Conservation (phyloP, 2,888 invertebrate genomes). For the Deilephila elpenor region DNA sequence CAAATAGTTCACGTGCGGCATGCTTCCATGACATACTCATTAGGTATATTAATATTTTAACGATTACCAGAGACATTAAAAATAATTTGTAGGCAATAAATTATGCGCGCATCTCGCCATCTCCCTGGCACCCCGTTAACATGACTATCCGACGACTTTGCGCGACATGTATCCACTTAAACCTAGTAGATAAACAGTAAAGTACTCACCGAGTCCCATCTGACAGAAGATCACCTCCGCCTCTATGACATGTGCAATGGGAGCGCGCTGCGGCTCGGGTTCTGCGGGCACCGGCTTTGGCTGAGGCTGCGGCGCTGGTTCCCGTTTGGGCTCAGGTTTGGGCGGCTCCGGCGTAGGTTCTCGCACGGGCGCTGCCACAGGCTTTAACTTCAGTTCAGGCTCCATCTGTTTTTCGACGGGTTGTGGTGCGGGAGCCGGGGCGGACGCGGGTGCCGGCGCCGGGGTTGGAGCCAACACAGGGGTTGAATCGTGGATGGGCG, state of each 20-base stretch:
- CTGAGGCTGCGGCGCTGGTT: conserved; percentile 44
- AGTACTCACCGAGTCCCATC: conserved; percentile 88
- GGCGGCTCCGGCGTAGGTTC: conserved; percentile 43
- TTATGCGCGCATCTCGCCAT: background rate
- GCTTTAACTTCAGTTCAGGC: conserved; percentile 43
- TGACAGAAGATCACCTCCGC: conserved; percentile 89
- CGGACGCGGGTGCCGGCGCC: conserved; percentile 41
- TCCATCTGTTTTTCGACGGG: conserved; percentile 39
- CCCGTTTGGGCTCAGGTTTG: conserved; percentile 48
- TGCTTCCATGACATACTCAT: background rate
- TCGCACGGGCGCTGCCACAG: conserved; percentile 36
- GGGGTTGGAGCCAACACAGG: conserved; percentile 42
- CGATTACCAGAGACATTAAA: background rate
- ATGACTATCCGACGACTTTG: no score
- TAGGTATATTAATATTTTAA: no score
- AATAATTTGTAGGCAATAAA: background rate
- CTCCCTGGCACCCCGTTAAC: no score
- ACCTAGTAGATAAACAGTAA: background rate
- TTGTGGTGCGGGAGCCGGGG: conserved; percentile 48
- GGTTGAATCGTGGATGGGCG: conserved; percentile 44
- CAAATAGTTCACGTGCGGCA: background rate
- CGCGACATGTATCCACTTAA: no score
- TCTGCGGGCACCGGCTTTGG: conserved; percentile 41
- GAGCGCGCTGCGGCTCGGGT: conserved; percentile 55
- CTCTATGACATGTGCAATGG: conserved; percentile 82